Conservation (phyloP, 1,140 invertebrate genomes). For the Drosophila bocqueti region DNA sequence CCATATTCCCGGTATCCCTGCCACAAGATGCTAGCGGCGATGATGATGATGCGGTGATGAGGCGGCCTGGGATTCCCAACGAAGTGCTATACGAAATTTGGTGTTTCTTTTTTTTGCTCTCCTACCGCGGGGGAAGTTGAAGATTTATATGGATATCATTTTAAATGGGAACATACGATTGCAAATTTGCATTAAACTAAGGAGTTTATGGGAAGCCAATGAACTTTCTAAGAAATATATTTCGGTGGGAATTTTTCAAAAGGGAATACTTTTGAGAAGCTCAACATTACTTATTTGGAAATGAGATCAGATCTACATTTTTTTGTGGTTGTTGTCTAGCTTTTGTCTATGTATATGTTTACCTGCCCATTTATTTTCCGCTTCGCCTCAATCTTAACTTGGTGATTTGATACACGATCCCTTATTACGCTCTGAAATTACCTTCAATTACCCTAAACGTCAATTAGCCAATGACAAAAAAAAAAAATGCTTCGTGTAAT, state of each 20-base stretch:
- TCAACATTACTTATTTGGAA: conserved; percentile 14
- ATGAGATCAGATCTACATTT: conserved; percentile 1
- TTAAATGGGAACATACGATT: conserved; percentile 26
- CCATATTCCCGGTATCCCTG: conserved; percentile 22
- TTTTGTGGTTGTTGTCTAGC: neutral
- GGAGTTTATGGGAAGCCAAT: conserved; percentile 41
- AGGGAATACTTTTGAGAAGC: conserved; percentile 2
- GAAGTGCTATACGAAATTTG: conserved; percentile 34
- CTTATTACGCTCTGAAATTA: conserved; percentile 32
- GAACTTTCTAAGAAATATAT: conserved; percentile 17
- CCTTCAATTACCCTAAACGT: conserved; percentile 47
- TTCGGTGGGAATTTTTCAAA: conserved; percentile 6
- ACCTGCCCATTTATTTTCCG: neutral
- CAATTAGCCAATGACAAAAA: conserved; percentile 26
- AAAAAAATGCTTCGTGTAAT: conserved; percentile 5
- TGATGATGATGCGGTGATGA: conserved; percentile 36
- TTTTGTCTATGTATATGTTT: neutral
- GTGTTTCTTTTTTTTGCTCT: conserved; percentile 20
- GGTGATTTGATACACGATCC: conserved; percentile 11
- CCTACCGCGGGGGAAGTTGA: neutral
- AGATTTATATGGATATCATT: conserved; percentile 35
- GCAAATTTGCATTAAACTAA: conserved; percentile 42
- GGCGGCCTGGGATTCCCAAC: conserved; percentile 41
- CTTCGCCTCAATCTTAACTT: conserved; percentile 21
- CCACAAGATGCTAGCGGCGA: conserved; percentile 19